Evolutionary conservation across 2,888 invertebrate species (phyloP).

Genomic region (Callyntrura sp.): DNA sequence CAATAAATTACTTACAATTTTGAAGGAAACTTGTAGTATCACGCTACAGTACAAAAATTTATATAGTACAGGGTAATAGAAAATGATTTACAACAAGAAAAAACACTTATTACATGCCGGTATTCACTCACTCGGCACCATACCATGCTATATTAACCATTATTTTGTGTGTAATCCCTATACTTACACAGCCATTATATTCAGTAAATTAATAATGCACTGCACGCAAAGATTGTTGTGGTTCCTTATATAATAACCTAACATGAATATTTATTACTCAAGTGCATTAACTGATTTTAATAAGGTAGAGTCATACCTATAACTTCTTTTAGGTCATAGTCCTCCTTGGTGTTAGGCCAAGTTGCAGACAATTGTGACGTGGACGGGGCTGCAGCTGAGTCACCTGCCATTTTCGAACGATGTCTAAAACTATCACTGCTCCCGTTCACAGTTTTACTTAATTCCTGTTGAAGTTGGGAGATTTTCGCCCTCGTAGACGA

Average conservation of each 20-base stretch:
- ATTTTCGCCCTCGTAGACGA: slow-evolving; percentile 75
- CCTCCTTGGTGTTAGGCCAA: slow-evolving; percentile 97
- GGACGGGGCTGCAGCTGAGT: slow-evolving; percentile 81
- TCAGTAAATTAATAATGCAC: no score
- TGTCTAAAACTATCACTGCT: slow-evolving; percentile 60
- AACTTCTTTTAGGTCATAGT: slow-evolving; percentile 96
- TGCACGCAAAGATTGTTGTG: background rate
- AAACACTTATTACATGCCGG: slow-evolving; percentile 14
- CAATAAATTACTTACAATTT: slow-evolving; percentile 33
- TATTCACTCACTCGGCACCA: no score
- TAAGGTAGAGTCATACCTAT: no score
- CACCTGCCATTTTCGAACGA: slow-evolving; percentile 81
- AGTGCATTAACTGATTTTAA: no score
- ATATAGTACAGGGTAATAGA: background rate
- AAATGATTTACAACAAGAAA: background rate
- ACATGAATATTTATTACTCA: no score
- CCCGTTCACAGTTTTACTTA: slow-evolving; percentile 66
- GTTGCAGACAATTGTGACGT: slow-evolving; percentile 84
- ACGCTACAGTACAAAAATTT: slow-evolving; percentile 1
- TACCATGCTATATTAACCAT: background rate
- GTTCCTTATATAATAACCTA: background rate
- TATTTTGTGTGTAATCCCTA: no score
- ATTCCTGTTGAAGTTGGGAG: slow-evolving; percentile 69
- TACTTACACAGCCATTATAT: no score
- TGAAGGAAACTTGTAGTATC: slow-evolving; percentile 31